Evolutionary conservation across 1,140 invertebrate genomes (phyloP), one percentile per base, ranked within the genome.

Genomic region (Drosophila pectinifera): DNA sequence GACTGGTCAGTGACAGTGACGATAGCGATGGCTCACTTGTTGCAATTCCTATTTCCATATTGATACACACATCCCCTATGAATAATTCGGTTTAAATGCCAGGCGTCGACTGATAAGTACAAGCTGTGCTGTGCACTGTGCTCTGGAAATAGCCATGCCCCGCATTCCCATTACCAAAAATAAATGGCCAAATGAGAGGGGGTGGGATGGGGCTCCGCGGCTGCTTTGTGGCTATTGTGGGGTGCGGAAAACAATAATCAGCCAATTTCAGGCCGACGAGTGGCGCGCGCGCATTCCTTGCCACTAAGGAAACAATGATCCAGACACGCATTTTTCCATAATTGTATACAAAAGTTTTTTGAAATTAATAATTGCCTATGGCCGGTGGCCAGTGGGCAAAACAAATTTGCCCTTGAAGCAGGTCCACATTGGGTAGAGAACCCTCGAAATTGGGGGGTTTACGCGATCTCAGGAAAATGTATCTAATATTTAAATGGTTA

Each of bases 191-290:
- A n/a, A 5, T 20, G 28, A n/a, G 8, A 18, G 18, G 41, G 13
- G 39, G 38, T 31, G 28, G 10, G 28, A 10, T 31, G 43, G 24
- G 18, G 5, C 20, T 36, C 28, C 62, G 76, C 41, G 31, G 39
- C 24, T 42, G 58, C 34, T 51, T 51, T 51, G 28, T 34, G 49
- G 49, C 46, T 63, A 64, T 84, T 73, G 81, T 82, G 46, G 67
- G 83, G 76, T 89, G 83, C 73, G 61, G 73, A 89, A 80, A 69
- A 84, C 73, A 79, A 80, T 84, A 80, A 88, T 89, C 83, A 88
- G 68, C 54, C 36, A 70, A 70, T 68, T 56, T 48, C 63, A 13
- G 39, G 65, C 28, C 20, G 18, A 41, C 16, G 42, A 79, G 83
- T 55, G 83, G 83, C 83, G 80, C 83, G 83, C 83, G 83, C 75